Evolutionary conservation across 2,113 vertebrate species (phyloP).

Genomic region (Pterocles orientalis): DNA sequence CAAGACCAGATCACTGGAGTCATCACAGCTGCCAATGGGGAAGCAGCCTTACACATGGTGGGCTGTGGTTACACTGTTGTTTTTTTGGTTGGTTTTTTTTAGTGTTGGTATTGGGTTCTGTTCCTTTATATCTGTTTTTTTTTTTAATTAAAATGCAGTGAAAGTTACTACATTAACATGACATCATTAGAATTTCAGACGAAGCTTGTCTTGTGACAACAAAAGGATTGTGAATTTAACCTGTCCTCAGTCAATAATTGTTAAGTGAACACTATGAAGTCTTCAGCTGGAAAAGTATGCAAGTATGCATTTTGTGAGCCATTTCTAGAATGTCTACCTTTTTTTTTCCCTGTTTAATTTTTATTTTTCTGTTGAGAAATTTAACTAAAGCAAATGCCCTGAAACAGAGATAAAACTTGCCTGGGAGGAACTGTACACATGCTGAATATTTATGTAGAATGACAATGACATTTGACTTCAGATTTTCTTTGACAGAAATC

Average conservation of each 20-base stretch:
- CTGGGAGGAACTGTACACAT: not conserved
- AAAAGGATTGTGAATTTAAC: not conserved
- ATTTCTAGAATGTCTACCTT: not conserved
- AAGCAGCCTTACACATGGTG: not conserved
- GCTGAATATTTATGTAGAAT: slow-evolving; percentile 43
- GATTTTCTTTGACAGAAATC: slow-evolving; percentile 20
- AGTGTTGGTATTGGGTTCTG: not conserved
- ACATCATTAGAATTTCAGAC: not conserved
- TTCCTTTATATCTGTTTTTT: not conserved
- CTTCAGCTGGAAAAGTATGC: not conserved
- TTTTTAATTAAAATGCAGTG: not conserved
- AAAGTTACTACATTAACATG: not conserved
- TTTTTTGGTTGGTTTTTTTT: rapidly evolving
- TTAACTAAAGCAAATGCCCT: not conserved
- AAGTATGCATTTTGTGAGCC: not conserved
- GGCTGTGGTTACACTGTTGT: not conserved
- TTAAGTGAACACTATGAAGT: not conserved
- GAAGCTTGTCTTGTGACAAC: not conserved
- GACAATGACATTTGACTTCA: slow-evolving; percentile 49
- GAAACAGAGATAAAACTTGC: not conserved
- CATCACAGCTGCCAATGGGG: not conserved
- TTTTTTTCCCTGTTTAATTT: not conserved
- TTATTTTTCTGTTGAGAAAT: not conserved
- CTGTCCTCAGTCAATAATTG: not conserved
- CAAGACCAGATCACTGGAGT: not conserved